A percentile compares a stretch with the other conserved stretches of the same genome.
These are phyloP conservation scores for Threskiornis aethiopicus DNA, from an alignment of 2,797 vertebrate genomes.

Conservation along the genomic window DNA sequence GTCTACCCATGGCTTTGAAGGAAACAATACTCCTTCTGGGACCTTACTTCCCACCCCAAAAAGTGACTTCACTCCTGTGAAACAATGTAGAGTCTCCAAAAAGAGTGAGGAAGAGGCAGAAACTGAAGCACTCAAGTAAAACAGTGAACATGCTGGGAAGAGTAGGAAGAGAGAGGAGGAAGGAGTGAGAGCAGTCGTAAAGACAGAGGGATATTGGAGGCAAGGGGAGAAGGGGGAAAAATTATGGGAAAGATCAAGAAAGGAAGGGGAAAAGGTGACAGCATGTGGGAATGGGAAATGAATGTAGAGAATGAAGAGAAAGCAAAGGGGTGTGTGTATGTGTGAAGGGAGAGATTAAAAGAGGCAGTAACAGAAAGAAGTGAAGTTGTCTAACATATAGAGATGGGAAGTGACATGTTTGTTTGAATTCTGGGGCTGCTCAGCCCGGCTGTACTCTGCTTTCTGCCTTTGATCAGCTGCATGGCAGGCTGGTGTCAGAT, in stretches of 20 bases:
- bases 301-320: conserved; percentile 4
- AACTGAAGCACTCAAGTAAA: not conserved
- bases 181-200: not conserved
- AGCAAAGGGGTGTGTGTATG: not conserved
- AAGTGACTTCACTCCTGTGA: not conserved
- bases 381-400: conserved; percentile 27
- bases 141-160: not conserved
- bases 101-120: not conserved
- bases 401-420: conserved; percentile 61
- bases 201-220: not conserved
- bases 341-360: not conserved
- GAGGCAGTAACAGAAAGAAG: conserved; percentile 7
- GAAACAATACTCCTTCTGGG: not conserved
- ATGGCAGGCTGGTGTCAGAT: conserved; percentile 68
- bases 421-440: conserved; percentile 45
- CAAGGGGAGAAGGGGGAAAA: not conserved
- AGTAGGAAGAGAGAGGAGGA: not conserved
- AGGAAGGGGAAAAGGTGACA: not conserved
- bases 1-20: not conserved
- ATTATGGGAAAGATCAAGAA: not conserved
- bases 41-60: not conserved
- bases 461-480: conserved; percentile 74
- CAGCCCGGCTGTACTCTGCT: conserved; percentile 19
- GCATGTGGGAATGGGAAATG: not conserved
- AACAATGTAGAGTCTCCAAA: not conserved